Evolutionary conservation across 2,113 vertebrate species (phyloP), one percentile per base, ranked within the genome.

Genomic region (Solenodon paradoxus): DNA sequence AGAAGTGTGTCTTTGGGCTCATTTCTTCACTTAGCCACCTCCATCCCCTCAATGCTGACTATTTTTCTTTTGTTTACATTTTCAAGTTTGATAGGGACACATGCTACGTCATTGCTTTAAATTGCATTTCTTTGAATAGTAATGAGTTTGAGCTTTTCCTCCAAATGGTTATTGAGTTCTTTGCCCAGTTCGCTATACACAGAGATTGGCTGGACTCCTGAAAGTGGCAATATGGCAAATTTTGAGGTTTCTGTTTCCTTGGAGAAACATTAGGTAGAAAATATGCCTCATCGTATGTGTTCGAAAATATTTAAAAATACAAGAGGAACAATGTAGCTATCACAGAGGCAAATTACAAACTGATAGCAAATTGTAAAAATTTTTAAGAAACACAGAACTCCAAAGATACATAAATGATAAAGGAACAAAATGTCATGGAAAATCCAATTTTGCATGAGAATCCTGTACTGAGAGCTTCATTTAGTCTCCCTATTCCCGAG

Each of bases 31-130:
- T 10, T 0, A 1, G 8, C 63, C 30, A 5, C 22, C 5, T 38
- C 71, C 30, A 11, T 35, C 57, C 35, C 28, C 9, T 63, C 22
- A 7, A 0, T 38, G 57, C 22, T 71, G 32, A n/a, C 32, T 57
- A 4, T 40, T 86, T 32, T n/a, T 35, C 35, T 75, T 74, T 45
- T 83, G 66, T 80, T 64, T 69, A 79, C 30, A n/a, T n/a, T 94
- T 80, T 63, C 81, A 42, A 6, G 40, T 66, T 84, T 59, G 61
- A 10, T 64, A 57, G 19, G 17, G 66, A 47, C 64, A 47, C 74
- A 66, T 59, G 30, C 63, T 26, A 15, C 22, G 77, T 32, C 38
- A 64, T 75, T 86, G 85, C 84, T 92, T 93, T 51, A 80, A 77
- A 40, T 84, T 85, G 55, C 63, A 4, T 74, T 83, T 47, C n/a